A percentile compares a stretch with the other conserved stretches of the same genome.
phyloP scores from a whole-genome alignment of 2,797 vertebrate species.

The Poeciliopsis gracilis region DNA sequence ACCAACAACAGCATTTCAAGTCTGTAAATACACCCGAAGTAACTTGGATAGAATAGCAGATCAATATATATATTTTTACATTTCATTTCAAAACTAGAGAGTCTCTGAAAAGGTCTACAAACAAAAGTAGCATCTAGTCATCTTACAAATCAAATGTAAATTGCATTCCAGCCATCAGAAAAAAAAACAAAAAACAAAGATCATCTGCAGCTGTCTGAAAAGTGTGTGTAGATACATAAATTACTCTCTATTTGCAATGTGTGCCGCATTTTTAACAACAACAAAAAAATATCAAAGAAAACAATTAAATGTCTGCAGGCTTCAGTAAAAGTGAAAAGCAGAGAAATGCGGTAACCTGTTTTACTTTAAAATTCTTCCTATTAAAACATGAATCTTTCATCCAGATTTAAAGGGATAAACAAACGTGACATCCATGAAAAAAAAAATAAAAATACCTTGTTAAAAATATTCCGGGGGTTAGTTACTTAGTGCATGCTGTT shows the following conservation, averaged over 20 bases:
- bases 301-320: background rate
- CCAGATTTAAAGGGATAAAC: background rate
- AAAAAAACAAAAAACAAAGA: background rate
- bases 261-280: background rate
- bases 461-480: background rate
- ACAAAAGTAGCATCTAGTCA: background rate
- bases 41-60: background rate
- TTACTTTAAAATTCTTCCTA: background rate
- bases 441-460: background rate
- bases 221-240: background rate
- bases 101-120: background rate
- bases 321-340: background rate
- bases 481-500: background rate
- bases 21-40: background rate
- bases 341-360: background rate
- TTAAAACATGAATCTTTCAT: constrained; percentile 1
- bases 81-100: background rate
- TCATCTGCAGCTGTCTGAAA: background rate
- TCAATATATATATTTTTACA: background rate
- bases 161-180: background rate
- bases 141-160: background rate
- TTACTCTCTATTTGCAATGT: background rate
- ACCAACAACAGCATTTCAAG: background rate
- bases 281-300: background rate
- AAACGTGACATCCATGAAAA: background rate